Evolutionary conservation across 2,797 vertebrate species (phyloP), one percentile per base, ranked within the genome.

Genomic region (Discoglossus pictus): DNA sequence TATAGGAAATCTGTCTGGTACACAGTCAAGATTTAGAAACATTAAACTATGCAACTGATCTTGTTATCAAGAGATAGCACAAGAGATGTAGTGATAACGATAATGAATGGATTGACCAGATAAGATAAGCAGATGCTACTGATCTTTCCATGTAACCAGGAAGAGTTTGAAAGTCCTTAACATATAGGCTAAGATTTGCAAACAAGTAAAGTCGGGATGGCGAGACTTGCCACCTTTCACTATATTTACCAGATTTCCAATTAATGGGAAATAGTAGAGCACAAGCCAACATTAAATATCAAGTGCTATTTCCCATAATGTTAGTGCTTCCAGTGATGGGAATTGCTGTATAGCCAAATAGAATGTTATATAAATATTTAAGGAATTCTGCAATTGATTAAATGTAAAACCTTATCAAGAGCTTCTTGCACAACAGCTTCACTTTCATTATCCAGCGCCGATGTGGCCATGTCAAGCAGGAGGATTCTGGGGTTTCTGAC

Each of bases 321-420:
- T n/a, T n/a, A n/a, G n/a, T n/a, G n/a, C n/a, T n/a, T n/a, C n/a
- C n/a, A n/a, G n/a, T n/a, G n/a, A n/a, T n/a, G n/a, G n/a, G n/a
- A n/a, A n/a, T n/a, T n/a, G n/a, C n/a, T n/a, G n/a, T n/a, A n/a
- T n/a, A n/a, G n/a, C n/a, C n/a, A n/a, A n/a, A n/a, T n/a, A n/a
- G n/a, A n/a, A n/a, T n/a, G n/a, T n/a, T n/a, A n/a, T n/a, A n/a
- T n/a, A 53, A 6, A 51, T 12, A 7, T 42, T 16, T 17, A 47
- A 15, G 23, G 24, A 35, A 17, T n/a, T 7, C 40, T 43, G n/a
- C n/a, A 43, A 18, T 43, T 4, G 7, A 1, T 6, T 43, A n/a
- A 43, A n/a, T 43, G 13, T n/a, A 11, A 9, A 24, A 67, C 91
- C 91, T 24, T 90, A 39, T 71, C 36, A 5, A 71, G 68, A 2